A percentile compares a stretch with the other conserved stretches of the same genome.
These are phyloP conservation scores for Ametastegia equiseti DNA, from an alignment of 2,888 invertebrate genomes.

Conservation along the genomic window DNA sequence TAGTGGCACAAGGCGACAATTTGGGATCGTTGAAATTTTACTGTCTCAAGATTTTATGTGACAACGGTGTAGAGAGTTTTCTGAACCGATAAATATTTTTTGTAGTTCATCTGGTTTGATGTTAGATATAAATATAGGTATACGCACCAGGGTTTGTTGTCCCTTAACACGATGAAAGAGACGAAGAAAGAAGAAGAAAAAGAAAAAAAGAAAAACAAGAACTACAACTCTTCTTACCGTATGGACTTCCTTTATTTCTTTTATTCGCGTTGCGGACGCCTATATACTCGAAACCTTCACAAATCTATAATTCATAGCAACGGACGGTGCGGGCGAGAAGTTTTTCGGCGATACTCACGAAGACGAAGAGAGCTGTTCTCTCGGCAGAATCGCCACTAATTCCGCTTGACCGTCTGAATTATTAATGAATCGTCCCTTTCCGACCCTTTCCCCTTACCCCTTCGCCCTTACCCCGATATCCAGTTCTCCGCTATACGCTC, in stretches of 20 bases:
- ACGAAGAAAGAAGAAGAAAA: not conserved
- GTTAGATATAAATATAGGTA: not conserved
- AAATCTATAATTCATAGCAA: conserved; percentile 41
- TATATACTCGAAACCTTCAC: conserved; percentile 17
- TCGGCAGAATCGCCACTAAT: conserved; percentile 38
- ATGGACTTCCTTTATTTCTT: conserved; percentile 25
- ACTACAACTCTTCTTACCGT: not conserved
- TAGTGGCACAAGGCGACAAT: conserved; percentile 25
- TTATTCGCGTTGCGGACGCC: conserved; percentile 14
- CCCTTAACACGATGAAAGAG: not conserved
- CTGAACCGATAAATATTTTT: conserved; percentile 29
- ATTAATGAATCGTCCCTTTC: conserved; percentile 38
- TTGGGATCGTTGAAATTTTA: conserved; percentile 36
- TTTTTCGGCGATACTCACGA: conserved; percentile 39
- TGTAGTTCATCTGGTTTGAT: not conserved
- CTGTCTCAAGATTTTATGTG: conserved; percentile 21
- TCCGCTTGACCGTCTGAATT: conserved; percentile 39
- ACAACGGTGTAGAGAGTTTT: conserved; percentile 19
- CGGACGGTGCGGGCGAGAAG: conserved; percentile 38
- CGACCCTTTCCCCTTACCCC: too few relatives aligned
- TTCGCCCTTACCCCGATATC: not conserved
- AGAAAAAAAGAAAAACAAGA: not conserved
- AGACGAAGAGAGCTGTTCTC: conserved; percentile 42
- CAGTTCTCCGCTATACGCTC: not conserved
- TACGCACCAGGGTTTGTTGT: not conserved